Evolutionary conservation across 92 coral and sea anemone species (phyloP).

Genomic region (Porites evermanni): DNA sequence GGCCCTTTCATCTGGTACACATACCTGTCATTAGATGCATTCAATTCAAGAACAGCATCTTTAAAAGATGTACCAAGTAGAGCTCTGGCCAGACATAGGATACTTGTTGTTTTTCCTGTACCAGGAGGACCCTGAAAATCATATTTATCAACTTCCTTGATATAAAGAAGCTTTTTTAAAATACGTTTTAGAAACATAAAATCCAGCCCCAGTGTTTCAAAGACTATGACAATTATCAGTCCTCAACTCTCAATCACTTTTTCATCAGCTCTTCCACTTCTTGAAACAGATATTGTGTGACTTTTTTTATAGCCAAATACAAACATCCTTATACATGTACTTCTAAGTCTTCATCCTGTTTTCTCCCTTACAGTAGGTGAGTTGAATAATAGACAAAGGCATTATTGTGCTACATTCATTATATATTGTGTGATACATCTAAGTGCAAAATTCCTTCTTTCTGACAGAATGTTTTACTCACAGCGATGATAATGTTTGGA

Average conservation of each 20-base stretch:
- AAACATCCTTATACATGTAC: too few species aligned
- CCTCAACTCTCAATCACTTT: too few species aligned
- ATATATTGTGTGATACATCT: not conserved
- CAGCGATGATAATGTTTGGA: conserved; percentile 96
- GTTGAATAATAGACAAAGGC: not conserved
- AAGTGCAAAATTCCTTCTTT: not conserved
- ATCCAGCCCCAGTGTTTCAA: too few species aligned
- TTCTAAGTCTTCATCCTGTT: too few species aligned
- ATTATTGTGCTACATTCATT: not conserved
- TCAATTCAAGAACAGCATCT: conserved; percentile 96
- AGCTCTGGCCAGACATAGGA: conserved; percentile 95
- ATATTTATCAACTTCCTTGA: not conserved
- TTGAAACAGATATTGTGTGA: too few species aligned
- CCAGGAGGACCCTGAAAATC: conserved; percentile 96
- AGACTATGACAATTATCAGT: too few species aligned
- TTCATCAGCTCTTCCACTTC: too few species aligned
- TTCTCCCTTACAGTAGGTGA: not conserved
- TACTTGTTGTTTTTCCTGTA: conserved; percentile 97
- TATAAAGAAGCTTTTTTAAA: not conserved
- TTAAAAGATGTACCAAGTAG: conserved; percentile 88
- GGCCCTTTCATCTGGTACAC: not conserved
- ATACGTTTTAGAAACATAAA: too few species aligned
- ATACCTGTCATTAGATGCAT: conserved; percentile 99
- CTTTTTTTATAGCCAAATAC: too few species aligned
- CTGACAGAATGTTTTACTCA: conserved; percentile 49